Evolutionary conservation across 2,888 invertebrate species (phyloP).

Genomic region (Oasisia sp.): DNA sequence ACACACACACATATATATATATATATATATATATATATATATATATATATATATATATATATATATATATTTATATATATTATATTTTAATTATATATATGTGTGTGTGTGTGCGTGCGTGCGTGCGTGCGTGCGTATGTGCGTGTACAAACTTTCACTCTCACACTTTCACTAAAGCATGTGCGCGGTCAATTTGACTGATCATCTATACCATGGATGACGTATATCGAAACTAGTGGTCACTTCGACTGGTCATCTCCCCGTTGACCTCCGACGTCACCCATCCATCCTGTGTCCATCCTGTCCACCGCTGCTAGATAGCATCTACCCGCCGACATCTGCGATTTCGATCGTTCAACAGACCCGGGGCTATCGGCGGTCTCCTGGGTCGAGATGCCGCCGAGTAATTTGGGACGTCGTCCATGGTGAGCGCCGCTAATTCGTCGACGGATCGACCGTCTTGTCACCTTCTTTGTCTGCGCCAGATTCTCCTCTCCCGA

Average conservation of each 20-base stretch:
- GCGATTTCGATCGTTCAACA: not conserved
- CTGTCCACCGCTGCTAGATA: not conserved
- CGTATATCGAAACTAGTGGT: not conserved
- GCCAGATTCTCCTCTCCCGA: not conserved
- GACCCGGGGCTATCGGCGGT: not conserved
- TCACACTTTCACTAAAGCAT: too few relatives aligned
- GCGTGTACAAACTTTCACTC: too few relatives aligned
- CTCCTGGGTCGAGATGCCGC: not conserved
- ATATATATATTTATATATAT: too few relatives aligned
- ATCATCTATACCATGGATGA: too few relatives aligned
- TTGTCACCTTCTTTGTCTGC: constrained; percentile 11
- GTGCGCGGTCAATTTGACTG: too few relatives aligned
- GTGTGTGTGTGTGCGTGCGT: too few relatives aligned
- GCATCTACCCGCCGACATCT: not conserved
- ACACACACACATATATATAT: too few relatives aligned
- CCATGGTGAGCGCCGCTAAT: not conserved
- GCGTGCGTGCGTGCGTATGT: too few relatives aligned
- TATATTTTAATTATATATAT: too few relatives aligned
- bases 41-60: too few relatives aligned
- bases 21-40: too few relatives aligned
- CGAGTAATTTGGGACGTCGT: not conserved
- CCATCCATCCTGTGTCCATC: not conserved
- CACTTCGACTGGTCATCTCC: not conserved
- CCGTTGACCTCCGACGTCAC: not conserved
- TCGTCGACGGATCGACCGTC: not conserved